A percentile compares a stretch with the other conserved stretches of the same genome.
Conservation (phyloP, 37 sponge, comb jelly and placozoan species). For the Ianthella basta region DNA sequence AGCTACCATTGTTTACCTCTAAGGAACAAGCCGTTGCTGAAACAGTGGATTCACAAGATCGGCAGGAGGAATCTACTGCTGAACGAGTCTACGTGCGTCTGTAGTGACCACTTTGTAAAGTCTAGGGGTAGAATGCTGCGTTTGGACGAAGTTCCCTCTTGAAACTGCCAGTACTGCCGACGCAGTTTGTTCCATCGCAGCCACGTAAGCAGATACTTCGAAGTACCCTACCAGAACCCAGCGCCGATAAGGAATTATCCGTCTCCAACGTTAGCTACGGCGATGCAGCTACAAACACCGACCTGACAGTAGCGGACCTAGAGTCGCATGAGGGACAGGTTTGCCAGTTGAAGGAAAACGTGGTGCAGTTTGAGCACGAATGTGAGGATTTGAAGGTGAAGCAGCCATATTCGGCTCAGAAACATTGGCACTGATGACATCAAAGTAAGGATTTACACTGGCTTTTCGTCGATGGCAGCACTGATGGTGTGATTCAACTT, state of each 20-base stretch:
- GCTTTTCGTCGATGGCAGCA: conserved; percentile 37
- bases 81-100: conserved; percentile 30
- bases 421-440: conserved; percentile 38
- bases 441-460: conserved; percentile 53
- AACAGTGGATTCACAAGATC: conserved; percentile 48
- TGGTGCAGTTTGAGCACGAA: background rate
- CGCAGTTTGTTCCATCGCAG: conserved; percentile 13
- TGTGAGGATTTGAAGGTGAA: background rate
- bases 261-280: background rate
- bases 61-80: conserved; percentile 26
- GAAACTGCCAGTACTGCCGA: conserved; percentile 38
- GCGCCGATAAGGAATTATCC: background rate
- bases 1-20: conserved; percentile 49
- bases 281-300: background rate
- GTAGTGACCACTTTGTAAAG: conserved; percentile 38
- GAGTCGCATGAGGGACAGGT: background rate
- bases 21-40: conserved; percentile 45
- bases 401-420: background rate
- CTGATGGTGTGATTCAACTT: conserved; percentile 39
- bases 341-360: conserved; percentile 3
- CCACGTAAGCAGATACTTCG: conserved; percentile 6
- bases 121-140: conserved; percentile 1
- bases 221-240: background rate
- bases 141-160: conserved; percentile 19
- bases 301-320: background rate